Evolutionary conservation across 2,888 invertebrate genomes (phyloP).

Genomic region (Euzophera pinguis): DNA sequence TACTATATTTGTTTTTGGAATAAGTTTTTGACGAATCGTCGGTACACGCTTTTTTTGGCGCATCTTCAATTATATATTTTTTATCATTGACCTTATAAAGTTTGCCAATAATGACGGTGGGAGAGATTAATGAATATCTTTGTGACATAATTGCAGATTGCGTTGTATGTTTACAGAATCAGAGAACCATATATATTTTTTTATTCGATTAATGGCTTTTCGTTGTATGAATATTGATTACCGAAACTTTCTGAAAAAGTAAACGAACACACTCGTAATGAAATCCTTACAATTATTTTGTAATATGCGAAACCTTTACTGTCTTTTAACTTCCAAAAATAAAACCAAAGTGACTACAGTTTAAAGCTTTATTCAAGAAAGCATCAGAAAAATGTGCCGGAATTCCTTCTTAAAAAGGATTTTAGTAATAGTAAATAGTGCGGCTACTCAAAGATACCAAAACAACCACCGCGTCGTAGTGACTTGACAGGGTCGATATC

Average conservation of each 20-base stretch:
- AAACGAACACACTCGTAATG: no score
- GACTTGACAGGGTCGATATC: slow-evolving; percentile 33
- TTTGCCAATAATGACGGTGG: background rate
- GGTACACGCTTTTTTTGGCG: slow-evolving; percentile 7
- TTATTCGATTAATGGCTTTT: no score
- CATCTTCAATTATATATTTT: slow-evolving; percentile 1
- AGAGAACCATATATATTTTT: no score
- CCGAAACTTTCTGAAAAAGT: no score
- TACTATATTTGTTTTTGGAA: slow-evolving; percentile 36
- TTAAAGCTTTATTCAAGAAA: no score
- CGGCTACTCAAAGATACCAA: background rate
- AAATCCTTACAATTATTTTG: no score
- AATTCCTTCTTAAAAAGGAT: background rate
- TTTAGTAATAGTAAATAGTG: background rate
- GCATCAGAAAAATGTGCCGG: no score
- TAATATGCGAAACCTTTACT: no score
- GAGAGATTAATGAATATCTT: background rate
- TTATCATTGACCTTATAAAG: background rate
- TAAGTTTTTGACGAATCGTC: slow-evolving; percentile 25
- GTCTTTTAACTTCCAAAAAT: no score
- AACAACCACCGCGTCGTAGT: slow-evolving; percentile 1
- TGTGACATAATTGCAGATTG: background rate
- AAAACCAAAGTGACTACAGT: no score
- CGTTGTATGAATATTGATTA: no score
- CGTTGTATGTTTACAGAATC: background rate